Evolutionary conservation across 2,113 vertebrate genomes (phyloP).

Genomic region (Clarias gariepinus): DNA sequence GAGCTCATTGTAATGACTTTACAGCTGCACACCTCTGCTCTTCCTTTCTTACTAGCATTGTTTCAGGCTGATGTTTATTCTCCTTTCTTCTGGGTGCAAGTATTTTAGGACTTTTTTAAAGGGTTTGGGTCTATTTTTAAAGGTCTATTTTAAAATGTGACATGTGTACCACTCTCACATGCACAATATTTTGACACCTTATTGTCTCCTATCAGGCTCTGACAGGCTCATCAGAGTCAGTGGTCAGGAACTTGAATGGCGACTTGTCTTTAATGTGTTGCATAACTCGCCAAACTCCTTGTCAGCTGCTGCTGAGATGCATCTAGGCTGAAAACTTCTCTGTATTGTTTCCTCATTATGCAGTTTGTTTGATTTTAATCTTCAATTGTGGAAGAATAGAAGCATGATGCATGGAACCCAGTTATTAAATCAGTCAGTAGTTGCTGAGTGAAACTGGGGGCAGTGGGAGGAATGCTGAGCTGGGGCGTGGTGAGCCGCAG

Average conservation of each 20-base stretch:
- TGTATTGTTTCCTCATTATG: neutral
- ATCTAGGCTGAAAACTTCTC: neutral
- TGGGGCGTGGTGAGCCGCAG: slow-evolving; percentile 48
- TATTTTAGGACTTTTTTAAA: slow-evolving; percentile 2
- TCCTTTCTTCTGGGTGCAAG: neutral
- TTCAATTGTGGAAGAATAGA: neutral
- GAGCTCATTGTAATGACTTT: slow-evolving; percentile 15
- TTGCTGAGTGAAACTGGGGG: slow-evolving; percentile 17
- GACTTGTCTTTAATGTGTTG: neutral
- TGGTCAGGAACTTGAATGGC: neutral
- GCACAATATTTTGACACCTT: slow-evolving; percentile 24
- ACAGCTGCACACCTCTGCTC: neutral
- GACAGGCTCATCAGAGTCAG: slow-evolving; percentile 11
- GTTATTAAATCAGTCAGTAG: neutral
- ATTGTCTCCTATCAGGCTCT: slow-evolving; percentile 29
- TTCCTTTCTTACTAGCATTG: neutral
- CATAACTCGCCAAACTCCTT: neutral
- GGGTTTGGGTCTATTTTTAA: neutral
- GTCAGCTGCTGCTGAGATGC: neutral
- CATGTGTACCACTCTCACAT: neutral
- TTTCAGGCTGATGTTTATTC: slow-evolving; percentile 23
- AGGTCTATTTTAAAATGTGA: slow-evolving; percentile 19
- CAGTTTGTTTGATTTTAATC: neutral
- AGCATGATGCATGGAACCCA: neutral
- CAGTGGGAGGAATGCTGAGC: slow-evolving; percentile 40